Percentiles rank a stretch among this genome's conserved stretches.
These are phyloP conservation scores for Amphiprion clarkii DNA, from an alignment of 2,797 vertebrate genomes.

Conservation along the genomic window DNA sequence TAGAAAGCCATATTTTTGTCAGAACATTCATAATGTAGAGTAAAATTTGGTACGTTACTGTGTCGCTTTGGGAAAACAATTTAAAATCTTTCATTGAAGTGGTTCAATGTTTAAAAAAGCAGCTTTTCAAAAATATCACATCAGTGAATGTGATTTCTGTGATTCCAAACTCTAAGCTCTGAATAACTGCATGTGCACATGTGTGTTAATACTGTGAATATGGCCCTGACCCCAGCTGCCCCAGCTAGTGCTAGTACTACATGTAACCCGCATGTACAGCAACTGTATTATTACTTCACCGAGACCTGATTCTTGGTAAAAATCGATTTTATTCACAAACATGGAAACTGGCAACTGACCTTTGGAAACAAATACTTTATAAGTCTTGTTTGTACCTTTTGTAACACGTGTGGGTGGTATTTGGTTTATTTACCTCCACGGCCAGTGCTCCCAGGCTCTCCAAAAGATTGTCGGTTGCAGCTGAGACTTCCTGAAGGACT, in stretches of 20 bases:
- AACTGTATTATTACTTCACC: neutral
- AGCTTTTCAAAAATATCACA: too few relatives aligned
- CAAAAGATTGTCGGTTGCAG: constrained; percentile 88
- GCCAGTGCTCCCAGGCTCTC: constrained; percentile 88
- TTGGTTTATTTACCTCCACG: constrained; percentile 88
- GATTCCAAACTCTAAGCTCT: neutral
- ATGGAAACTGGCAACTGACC: constrained; percentile 43
- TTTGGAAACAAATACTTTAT: constrained; percentile 63
- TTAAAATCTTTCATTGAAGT: neutral
- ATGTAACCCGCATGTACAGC: neutral
- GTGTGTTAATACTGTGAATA: neutral
- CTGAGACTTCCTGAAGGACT: constrained; percentile 85
- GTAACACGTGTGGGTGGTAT: constrained; percentile 7
- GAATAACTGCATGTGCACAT: neutral
- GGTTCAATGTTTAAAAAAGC: neutral
- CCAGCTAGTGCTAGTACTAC: neutral
- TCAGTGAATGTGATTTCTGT: neutral
- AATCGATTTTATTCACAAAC: constrained; percentile 61
- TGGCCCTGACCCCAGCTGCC: neutral
- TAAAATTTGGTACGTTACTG: too few relatives aligned
- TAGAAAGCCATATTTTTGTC: neutral
- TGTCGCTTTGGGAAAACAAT: neutral
- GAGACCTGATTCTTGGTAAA: constrained; percentile 34
- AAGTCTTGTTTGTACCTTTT: constrained; percentile 12
- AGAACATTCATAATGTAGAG: too few relatives aligned